Base-by-base conservation (phyloP, 2,797 vertebrate genomes). In the Yasuhikotakia modesta region DNA sequence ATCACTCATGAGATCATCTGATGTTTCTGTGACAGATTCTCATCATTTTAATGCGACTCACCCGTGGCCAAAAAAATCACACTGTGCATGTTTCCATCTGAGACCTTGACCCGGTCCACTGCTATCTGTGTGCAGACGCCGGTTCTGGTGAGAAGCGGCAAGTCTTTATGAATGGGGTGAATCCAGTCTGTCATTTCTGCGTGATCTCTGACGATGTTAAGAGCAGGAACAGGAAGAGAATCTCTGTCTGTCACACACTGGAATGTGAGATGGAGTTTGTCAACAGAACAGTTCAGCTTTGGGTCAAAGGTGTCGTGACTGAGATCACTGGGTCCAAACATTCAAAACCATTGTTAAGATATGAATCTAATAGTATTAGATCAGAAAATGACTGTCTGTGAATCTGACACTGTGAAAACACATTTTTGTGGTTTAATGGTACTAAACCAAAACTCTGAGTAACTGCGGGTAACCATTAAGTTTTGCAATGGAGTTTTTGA, bases 111-210 rank as follows among this genome's bases (percentile, higher is more conserved):
- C 22, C 27, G 78, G 80, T 94, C 93, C 73, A 93, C 93, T 0
- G 46, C 80, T 19, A 95, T 90, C 80, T 90, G 93, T 50, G 88
- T 93, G 79, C 93, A 95, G 84, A 90, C 92, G 79, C 88, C 76
- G 80, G 65, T 89, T 85, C 92, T 94, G 8, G 87, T 76, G 30
- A 91, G 75, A 93, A 91, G 0, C n/a, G 93, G 93, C 17, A 85
- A 67, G 2, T 70, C 67, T 16, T 35, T 30, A 67, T 90, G 81
- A 35, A 90, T 53, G 0, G 93, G 87, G 3, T 90, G 81, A 69
- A 94, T 87, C 91, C 93, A 93, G 35, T 90, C 79, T 0, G 48
- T 83, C 91, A 95, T 93, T 84, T 95, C 92, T 1, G 92, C 86
- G 64, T 94, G 45, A 39, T 92, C 80, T 78, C 84, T 92, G 27